Evolutionary conservation across 2,113 vertebrate species (phyloP), one percentile per base, ranked within the genome.

Genomic region (Calidris pugnax): DNA sequence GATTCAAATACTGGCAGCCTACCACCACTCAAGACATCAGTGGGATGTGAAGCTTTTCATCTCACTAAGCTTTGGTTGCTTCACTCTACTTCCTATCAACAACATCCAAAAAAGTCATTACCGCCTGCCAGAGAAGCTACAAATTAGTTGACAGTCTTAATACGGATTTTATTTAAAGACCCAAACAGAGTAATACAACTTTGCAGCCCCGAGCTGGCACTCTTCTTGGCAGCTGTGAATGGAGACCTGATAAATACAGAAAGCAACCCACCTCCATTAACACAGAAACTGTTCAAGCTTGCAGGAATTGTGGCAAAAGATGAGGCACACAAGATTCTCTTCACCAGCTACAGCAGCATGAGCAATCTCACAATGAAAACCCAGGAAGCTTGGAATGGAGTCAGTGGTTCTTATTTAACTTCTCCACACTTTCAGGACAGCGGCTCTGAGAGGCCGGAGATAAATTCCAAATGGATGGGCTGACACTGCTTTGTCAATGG

Each of bases 401-500:
- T 80, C 69, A 73, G 47, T 59, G 41, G 8, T 51, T 96, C 69
- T 84, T 77, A 79, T 91, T 95, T 83, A 83, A 76, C 77, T 79
- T 94, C 66, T 87, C 72, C 35, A 80, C 67, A 50, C 50, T 84
- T 95, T 72, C 69, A 89, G 57, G 75, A 77, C 41, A 85, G 77
- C 69, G 93, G 67, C 43, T 90, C 73, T 89, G 62, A 84, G 86
- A 86, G 55, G 72, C 37, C 7, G 4, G 78, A 80, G 24, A 53
- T 68, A 97, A 95, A 94, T 66, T 63, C 89, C 76, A 69, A 33
- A 84, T 53, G 81, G 84, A 82, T 67, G 81, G 75, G 71, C 59
- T 96, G 87, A 67, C 43, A 50, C 47, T 60, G 37, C 67, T 90
- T 87, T 86, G 68, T 89, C 92, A 95, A 68, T 16, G 83, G 56